Evolutionary conservation across 2,888 invertebrate genomes (phyloP).

Genomic region (Diarsia mendica): DNA sequence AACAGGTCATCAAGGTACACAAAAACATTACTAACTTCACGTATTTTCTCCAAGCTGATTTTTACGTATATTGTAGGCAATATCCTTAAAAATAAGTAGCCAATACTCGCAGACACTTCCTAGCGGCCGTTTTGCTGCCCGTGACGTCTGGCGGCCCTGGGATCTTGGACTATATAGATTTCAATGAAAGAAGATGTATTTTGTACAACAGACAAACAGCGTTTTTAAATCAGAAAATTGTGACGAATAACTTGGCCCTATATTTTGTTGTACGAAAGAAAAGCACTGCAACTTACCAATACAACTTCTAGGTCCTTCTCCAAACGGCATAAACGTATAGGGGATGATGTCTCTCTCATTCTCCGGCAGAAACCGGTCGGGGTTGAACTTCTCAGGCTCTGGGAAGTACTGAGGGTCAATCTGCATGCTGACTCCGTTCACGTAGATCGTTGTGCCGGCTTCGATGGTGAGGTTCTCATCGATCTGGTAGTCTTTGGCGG

Average conservation of each 20-base stretch:
- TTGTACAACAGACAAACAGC: too few species aligned
- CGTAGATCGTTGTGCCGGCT: constrained; percentile 73
- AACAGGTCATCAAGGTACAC: too few species aligned
- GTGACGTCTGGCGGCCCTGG: too few species aligned
- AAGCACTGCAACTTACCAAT: constrained; percentile 87
- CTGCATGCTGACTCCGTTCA: constrained; percentile 73
- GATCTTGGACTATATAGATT: too few species aligned
- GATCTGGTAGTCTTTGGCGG: constrained; percentile 70
- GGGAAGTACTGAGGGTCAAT: constrained; percentile 87
- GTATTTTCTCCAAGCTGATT: too few species aligned
- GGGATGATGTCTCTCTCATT: constrained; percentile 83
- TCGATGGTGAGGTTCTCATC: constrained; percentile 75
- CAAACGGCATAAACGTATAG: constrained; percentile 87
- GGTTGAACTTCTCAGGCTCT: constrained; percentile 88
- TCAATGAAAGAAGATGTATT: not conserved
- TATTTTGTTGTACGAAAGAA: not conserved
- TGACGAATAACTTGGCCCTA: rapidly evolving
- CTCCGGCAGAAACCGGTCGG: constrained; percentile 89
- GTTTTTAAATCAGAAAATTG: too few species aligned
- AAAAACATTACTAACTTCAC: too few species aligned
- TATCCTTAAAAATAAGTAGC: too few species aligned
- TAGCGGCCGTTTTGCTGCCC: too few species aligned
- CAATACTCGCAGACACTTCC: too few species aligned
- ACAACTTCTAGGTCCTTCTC: constrained; percentile 90
- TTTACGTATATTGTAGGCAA: too few species aligned